Evolutionary conservation across 2,888 invertebrate species (phyloP), one percentile per base, ranked within the genome.

Genomic region (Hypolimnas misippus): DNA sequence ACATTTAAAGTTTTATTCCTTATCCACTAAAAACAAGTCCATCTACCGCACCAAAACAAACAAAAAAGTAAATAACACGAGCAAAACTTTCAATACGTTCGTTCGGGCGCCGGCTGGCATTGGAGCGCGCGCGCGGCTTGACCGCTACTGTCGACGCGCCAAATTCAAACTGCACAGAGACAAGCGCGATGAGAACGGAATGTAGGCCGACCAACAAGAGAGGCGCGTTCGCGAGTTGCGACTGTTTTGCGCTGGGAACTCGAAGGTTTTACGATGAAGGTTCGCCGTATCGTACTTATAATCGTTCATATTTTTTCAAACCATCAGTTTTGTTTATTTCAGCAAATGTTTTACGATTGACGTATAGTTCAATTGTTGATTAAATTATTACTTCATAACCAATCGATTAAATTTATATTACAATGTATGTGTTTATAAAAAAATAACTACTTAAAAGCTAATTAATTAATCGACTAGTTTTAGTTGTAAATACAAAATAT

Each of bases 91-190:
- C 72, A 73, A 78, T 77, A 76, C 77, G 78, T 81, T 77, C 73
- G 75, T 68, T 71, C 75, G 72, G 71, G 72, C 73, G 75, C 74
- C 73, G 74, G 75, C 71, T 78, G 76, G 78, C 78, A 77, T 72
- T 73, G 79, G 77, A 77, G 82, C 79, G 83, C 82, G 79, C 76
- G 79, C 77, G 78, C 79, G 74, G 77, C 74, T 82, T 76, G 81
- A 72, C 77, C 73, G 73, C 73, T 71, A 66, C 70, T 64, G 71
- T 70, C 67, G 70, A 77, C 84, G 87, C 90, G 90, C 89, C 84
- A 90, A 90, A 81, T 90, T 89, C 84, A 82, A 90, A 90, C 86
- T 84, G 83, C 46, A 14, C 7, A 8, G 49, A 57, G 62, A 57
- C 64, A 40, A 67, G 65, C 62, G 70, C 70, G 68, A 70, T 61